These are phyloP conservation scores for Mohoua ochrocephala DNA, from an alignment of 2,113 vertebrate genomes.

Conservation along the genomic window DNA sequence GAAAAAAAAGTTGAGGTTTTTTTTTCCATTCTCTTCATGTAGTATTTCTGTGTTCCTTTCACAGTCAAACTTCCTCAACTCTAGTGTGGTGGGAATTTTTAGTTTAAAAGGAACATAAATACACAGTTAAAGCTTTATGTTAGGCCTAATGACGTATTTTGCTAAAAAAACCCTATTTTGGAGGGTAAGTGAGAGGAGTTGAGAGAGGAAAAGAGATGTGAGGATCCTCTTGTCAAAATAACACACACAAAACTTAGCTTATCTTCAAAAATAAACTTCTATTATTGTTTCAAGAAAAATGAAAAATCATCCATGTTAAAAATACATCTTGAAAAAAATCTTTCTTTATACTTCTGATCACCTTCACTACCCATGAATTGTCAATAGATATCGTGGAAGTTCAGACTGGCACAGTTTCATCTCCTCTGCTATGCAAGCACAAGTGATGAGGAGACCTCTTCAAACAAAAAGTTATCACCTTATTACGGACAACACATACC, in stretches of 20 bases:
- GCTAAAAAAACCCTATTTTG: background rate
- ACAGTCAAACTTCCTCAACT: background rate
- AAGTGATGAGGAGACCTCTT: background rate
- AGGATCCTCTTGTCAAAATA: background rate
- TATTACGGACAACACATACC: background rate
- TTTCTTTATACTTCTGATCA: background rate
- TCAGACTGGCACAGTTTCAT: background rate
- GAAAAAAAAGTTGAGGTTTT: rapidly evolving
- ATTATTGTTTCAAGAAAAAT: background rate
- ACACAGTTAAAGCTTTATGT: background rate
- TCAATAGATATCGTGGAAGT: background rate
- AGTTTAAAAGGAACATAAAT: background rate
- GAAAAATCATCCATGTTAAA: background rate
- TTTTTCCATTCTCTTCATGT: background rate
- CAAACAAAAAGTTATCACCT: background rate
- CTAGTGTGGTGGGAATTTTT: background rate
- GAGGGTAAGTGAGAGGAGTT: background rate
- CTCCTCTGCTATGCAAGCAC: background rate
- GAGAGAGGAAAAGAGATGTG: background rate
- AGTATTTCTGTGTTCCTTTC: background rate
- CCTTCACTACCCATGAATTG: background rate
- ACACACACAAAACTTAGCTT: background rate
- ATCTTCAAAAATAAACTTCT: background rate
- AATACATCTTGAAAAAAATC: background rate
- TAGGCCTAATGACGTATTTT: background rate